Conservation (phyloP, 2,113 vertebrate genomes). For the Hippocampus comes region DNA sequence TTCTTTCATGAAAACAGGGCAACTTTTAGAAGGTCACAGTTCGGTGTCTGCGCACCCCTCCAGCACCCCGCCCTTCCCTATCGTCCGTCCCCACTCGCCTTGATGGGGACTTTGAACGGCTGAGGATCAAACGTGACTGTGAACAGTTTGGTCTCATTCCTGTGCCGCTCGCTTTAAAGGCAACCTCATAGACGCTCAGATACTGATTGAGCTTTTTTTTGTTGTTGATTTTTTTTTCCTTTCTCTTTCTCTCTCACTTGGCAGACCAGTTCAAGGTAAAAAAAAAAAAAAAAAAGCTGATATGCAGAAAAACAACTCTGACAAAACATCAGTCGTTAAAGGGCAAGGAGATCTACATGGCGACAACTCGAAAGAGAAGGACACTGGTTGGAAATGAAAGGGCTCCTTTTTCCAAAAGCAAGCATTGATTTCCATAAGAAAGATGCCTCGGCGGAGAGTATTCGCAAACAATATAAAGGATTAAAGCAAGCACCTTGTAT, state of each 20-base stretch:
- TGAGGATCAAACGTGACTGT: slow-evolving; percentile 75
- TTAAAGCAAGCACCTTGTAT: slow-evolving; percentile 81
- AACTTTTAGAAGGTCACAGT: slow-evolving; percentile 78
- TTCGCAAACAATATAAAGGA: slow-evolving; percentile 87
- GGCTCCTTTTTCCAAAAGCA: slow-evolving; percentile 75
- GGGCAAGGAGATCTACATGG: slow-evolving; percentile 92
- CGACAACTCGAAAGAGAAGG: slow-evolving; percentile 88
- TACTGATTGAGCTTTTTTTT: slow-evolving; percentile 62
- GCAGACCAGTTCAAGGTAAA: slow-evolving; percentile 71
- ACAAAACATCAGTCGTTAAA: slow-evolving; percentile 95
- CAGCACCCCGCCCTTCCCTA: slow-evolving; percentile 27
- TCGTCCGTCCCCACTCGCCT: slow-evolving; percentile 30
- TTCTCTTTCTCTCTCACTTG: slow-evolving; percentile 54
- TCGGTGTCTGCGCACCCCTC: slow-evolving; percentile 59
- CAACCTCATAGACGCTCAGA: slow-evolving; percentile 71
- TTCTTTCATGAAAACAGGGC: slow-evolving; percentile 68
- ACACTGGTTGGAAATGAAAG: slow-evolving; percentile 86
- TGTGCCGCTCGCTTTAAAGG: slow-evolving; percentile 69
- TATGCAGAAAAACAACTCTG: slow-evolving; percentile 63
- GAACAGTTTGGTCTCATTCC: slow-evolving; percentile 72
- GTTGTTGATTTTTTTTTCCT: slow-evolving; percentile 42
- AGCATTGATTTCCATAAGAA: slow-evolving; percentile 99
- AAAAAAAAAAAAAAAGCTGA: slow-evolving; percentile 36
- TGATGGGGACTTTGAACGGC: slow-evolving; percentile 73
- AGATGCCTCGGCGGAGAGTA: slow-evolving; percentile 93